Evolutionary conservation across 2,888 invertebrate genomes (phyloP).

Genomic region (Azorinus chamasolen): DNA sequence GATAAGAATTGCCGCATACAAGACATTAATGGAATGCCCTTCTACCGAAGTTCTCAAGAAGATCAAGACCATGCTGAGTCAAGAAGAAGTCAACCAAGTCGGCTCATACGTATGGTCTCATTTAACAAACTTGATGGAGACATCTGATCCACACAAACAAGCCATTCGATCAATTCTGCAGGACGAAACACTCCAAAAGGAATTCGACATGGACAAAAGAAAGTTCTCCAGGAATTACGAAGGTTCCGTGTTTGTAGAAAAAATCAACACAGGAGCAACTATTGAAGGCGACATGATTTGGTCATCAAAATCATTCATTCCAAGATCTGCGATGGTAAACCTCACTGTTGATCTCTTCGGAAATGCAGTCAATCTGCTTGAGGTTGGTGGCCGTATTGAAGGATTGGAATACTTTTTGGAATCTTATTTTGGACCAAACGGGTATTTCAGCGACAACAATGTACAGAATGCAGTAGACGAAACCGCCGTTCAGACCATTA

Average conservation of each 20-base stretch:
- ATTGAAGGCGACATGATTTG: slow-evolving; percentile 85
- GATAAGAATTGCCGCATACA: slow-evolving; percentile 94
- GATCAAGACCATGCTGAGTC: slow-evolving; percentile 88
- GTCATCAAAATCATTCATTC: slow-evolving; percentile 84
- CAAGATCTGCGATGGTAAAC: slow-evolving; percentile 84
- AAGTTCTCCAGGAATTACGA: slow-evolving; percentile 97
- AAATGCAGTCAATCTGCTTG: slow-evolving; percentile 94
- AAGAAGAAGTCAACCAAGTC: slow-evolving; percentile 90
- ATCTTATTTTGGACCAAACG: slow-evolving; percentile 91
- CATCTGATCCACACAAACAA: slow-evolving; percentile 93
- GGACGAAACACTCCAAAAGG: slow-evolving; percentile 92
- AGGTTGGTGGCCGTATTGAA: slow-evolving; percentile 94
- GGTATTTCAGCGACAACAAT: slow-evolving; percentile 87
- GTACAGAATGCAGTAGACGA: slow-evolving; percentile 53
- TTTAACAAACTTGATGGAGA: slow-evolving; percentile 94
- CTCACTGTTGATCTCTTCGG: slow-evolving; percentile 88
- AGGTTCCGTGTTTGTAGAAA: slow-evolving; percentile 92
- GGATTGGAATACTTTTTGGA: slow-evolving; percentile 95
- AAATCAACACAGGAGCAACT: slow-evolving; percentile 89
- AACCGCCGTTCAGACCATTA: slow-evolving; percentile 61
- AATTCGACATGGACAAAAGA: slow-evolving; percentile 94
- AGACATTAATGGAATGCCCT: slow-evolving; percentile 96
- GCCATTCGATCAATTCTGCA: slow-evolving; percentile 95
- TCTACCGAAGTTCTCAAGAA: slow-evolving; percentile 91
- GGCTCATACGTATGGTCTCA: slow-evolving; percentile 98